phyloP scores from a whole-genome alignment of 2,888 invertebrate species.

The Lasioglossum lativentre region DNA sequence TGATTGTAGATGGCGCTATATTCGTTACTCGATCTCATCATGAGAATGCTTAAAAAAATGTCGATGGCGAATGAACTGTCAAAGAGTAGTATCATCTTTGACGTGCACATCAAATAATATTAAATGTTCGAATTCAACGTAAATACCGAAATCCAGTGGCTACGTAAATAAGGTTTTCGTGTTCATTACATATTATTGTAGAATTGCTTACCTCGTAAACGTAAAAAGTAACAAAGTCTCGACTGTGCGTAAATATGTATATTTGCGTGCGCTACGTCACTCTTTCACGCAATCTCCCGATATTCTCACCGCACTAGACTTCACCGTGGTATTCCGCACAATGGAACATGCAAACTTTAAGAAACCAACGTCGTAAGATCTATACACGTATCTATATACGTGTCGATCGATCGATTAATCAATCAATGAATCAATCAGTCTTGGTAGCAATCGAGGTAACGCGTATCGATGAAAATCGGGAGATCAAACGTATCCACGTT shows the following conservation, averaged over 20 bases:
- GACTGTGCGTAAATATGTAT: background rate
- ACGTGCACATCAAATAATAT: background rate
- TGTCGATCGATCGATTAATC: constrained; percentile 5
- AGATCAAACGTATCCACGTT: background rate
- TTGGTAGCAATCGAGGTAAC: background rate
- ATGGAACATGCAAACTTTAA: background rate
- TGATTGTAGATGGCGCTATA: background rate
- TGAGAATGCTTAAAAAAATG: background rate
- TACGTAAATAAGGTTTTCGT: background rate
- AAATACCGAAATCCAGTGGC: background rate
- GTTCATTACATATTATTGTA: background rate
- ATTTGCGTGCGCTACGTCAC: background rate
- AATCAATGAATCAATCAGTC: background rate
- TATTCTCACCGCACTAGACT: background rate
- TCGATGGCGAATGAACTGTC: background rate
- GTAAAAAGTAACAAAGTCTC: background rate
- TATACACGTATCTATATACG: background rate
- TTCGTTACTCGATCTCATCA: background rate
- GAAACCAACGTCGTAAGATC: background rate
- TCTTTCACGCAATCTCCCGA: background rate
- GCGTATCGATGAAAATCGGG: background rate
- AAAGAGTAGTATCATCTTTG: background rate
- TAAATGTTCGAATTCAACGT: background rate
- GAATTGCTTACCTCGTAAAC: background rate
- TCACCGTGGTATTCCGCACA: background rate